A percentile compares a stretch with the other conserved stretches of the same genome.
These are phyloP conservation scores for Somateria mollissima DNA, from an alignment of 2,797 vertebrate species.

Conservation along the genomic window DNA sequence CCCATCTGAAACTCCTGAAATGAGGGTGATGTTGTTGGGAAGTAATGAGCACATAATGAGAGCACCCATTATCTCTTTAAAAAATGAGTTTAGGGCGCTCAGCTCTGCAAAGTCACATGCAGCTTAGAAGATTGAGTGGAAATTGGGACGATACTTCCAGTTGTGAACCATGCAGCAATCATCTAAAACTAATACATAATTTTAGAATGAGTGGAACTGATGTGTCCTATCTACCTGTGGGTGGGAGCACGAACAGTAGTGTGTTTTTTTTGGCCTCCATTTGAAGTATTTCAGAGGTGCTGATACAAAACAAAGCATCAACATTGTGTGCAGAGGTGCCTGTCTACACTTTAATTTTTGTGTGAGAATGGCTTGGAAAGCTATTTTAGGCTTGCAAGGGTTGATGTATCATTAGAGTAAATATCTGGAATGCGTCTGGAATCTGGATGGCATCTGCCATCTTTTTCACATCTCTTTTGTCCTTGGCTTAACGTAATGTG, in stretches of 20 bases:
- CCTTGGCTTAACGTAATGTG: rapidly evolving
- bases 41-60: too few species aligned
- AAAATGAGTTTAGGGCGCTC: too few species aligned
- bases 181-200: rapidly evolving
- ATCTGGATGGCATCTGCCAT: background rate
- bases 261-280: background rate
- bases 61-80: too few species aligned
- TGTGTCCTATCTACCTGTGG: background rate
- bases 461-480: background rate
- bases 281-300: background rate
- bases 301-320: background rate
- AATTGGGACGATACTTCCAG: background rate
- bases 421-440: background rate
- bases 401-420: background rate
- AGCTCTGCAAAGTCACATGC: background rate
- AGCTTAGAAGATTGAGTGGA: background rate
- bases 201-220: rapidly evolving
- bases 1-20: too few species aligned
- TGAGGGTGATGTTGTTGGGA: too few species aligned
- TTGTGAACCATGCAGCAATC: background rate
- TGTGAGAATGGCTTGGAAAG: background rate
- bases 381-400: background rate
- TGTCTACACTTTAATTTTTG: too few species aligned
- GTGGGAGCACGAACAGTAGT: background rate
- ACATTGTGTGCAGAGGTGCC: background rate